Percentiles rank a stretch among this genome's conserved stretches.
Evolutionary conservation across 2,113 vertebrate species (phyloP).

Genomic region (Chelonoidis abingdonii): DNA sequence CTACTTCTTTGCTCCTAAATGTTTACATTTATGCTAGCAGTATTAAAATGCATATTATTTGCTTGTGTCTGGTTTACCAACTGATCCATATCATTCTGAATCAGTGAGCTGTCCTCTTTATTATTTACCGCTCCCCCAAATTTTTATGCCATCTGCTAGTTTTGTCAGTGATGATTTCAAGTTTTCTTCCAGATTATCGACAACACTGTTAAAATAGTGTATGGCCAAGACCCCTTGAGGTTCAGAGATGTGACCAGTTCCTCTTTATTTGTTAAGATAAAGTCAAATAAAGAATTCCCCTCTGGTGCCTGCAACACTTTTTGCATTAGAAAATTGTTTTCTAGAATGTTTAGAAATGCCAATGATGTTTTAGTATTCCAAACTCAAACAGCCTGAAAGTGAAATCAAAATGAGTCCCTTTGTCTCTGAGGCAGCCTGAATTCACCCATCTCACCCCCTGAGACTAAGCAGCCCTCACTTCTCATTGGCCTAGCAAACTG

Average conservation of each 20-base stretch:
- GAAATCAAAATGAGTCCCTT: not conserved
- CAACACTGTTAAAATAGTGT: not conserved
- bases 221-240: not conserved
- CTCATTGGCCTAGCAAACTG: not conserved
- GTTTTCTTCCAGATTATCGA: not conserved
- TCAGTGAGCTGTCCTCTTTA: not conserved
- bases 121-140: not conserved
- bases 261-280: not conserved
- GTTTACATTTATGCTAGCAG: not conserved
- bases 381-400: not conserved
- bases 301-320: not conserved
- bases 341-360: not conserved
- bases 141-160: not conserved
- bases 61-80: not conserved
- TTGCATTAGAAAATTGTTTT: not conserved
- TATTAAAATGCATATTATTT: not conserved
- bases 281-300: not conserved
- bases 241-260: not conserved
- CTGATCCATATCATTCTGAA: not conserved
- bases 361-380: not conserved
- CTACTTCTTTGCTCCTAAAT: not conserved
- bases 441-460: not conserved
- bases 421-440: not conserved
- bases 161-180: not conserved
- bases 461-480: not conserved